These are phyloP conservation scores for Siphamia tubifer DNA, from an alignment of 2,113 vertebrate genomes.

Conservation along the genomic window DNA sequence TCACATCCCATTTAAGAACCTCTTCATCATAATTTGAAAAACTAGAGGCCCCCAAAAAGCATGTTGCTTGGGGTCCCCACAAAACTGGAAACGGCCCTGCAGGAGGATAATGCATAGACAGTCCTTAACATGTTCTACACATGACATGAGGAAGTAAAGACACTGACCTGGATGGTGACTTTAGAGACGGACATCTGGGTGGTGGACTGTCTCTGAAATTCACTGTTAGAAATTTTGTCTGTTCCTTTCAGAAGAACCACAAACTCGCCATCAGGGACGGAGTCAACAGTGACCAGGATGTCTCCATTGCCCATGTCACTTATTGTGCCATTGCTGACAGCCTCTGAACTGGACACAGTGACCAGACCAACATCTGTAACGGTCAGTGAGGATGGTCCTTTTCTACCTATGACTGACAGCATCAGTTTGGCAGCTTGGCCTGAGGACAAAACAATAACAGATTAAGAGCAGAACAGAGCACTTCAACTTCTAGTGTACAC, in stretches of 20 bases:
- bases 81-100: too few relatives aligned
- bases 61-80: too few relatives aligned
- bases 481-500: too few relatives aligned
- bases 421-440: conserved; percentile 61
- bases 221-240: conserved; percentile 58
- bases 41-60: too few relatives aligned
- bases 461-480: not conserved
- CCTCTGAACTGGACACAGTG: conserved; percentile 36
- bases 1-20: too few relatives aligned
- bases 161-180: conserved; percentile 68
- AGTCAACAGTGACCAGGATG: conserved; percentile 61
- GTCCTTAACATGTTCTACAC: too few relatives aligned
- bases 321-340: conserved; percentile 17
- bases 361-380: conserved; percentile 58
- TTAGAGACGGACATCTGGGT: conserved; percentile 76
- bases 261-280: conserved; percentile 71
- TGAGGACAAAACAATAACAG: conserved; percentile 4
- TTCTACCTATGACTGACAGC: conserved; percentile 72
- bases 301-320: conserved; percentile 65
- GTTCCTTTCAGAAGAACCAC: conserved; percentile 67
- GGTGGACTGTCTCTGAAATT: conserved; percentile 77
- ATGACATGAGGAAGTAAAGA: not conserved
- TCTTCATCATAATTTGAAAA: too few relatives aligned
- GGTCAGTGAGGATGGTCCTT: conserved; percentile 57
- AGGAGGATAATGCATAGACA: too few relatives aligned